Percentiles rank a stretch among this genome's conserved stretches.
Evolutionary conservation across 2,113 vertebrate species (phyloP).

Genomic region (Stigmatopora argus): DNA sequence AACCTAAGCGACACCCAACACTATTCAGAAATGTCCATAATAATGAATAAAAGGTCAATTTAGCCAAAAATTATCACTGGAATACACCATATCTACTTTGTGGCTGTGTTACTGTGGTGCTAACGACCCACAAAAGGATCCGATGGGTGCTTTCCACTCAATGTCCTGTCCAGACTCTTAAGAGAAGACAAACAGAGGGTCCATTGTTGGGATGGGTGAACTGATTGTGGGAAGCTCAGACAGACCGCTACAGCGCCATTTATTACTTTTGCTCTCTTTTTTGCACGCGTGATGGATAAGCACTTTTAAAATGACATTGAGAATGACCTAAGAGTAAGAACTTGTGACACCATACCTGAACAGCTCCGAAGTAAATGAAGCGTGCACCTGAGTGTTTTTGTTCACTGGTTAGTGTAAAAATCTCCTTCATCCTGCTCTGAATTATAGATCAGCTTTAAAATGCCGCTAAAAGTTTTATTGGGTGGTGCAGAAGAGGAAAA

Average conservation of each 20-base stretch:
- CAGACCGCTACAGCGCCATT: constrained; percentile 24
- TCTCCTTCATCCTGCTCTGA: constrained; percentile 65
- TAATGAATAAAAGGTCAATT: constrained; percentile 7
- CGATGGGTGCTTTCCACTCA: constrained; percentile 30
- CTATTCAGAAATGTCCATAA: neutral
- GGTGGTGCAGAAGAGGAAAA: constrained; percentile 57
- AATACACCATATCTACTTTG: constrained; percentile 6
- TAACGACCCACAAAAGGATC: constrained; percentile 22
- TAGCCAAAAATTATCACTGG: constrained; percentile 2
- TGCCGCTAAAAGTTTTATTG: constrained; percentile 73
- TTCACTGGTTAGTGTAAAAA: constrained; percentile 54
- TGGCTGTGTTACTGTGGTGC: constrained; percentile 18
- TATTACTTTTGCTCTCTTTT: constrained; percentile 17
- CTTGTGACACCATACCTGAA: neutral
- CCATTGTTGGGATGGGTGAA: constrained; percentile 66
- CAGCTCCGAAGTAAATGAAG: constrained; percentile 28
- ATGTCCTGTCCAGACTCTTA: constrained; percentile 55
- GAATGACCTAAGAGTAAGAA: neutral
- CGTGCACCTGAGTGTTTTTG: constrained; percentile 49
- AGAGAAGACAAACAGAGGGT: constrained; percentile 70
- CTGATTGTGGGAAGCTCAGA: constrained; percentile 56
- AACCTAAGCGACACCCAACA: too few relatives aligned
- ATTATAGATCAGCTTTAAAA: constrained; percentile 74
- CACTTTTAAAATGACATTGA: neutral
- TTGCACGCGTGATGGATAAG: neutral